Evolutionary conservation across 2,113 vertebrate species (phyloP).

Genomic region (Porphyrio hochstetteri): DNA sequence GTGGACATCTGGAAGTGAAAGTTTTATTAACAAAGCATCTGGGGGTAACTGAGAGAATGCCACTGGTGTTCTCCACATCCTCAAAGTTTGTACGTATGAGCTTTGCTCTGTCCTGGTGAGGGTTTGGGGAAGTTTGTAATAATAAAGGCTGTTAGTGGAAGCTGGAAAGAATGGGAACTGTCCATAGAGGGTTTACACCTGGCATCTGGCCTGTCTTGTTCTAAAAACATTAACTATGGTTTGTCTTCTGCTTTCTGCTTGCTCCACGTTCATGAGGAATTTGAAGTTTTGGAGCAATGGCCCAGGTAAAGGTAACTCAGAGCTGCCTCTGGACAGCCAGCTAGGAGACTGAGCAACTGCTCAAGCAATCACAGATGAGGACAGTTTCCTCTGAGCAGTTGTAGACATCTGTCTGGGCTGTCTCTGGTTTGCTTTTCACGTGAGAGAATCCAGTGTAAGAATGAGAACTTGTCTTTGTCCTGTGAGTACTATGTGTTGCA

Average conservation of each 20-base stretch:
- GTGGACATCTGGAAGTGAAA: conserved; percentile 76
- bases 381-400: not conserved
- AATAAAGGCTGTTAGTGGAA: not conserved
- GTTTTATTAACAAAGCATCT: conserved; percentile 77
- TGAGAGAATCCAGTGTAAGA: not conserved
- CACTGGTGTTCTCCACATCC: conserved; percentile 47
- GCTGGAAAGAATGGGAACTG: not conserved
- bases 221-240: conserved; percentile 38
- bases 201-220: not conserved
- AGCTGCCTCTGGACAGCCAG: not conserved
- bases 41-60: conserved; percentile 54
- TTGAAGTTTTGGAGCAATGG: not conserved
- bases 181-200: conserved; percentile 25
- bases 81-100: not conserved
- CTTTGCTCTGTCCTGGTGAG: not conserved
- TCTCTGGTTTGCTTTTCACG: not conserved
- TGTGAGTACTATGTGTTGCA: rapidly evolving
- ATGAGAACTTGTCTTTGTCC: not conserved
- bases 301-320: not conserved
- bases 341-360: not conserved
- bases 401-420: not conserved
- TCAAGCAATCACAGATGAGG: not conserved
- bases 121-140: conserved; percentile 11
- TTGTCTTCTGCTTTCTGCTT: conserved; percentile 21
- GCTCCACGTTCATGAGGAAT: not conserved